Conservation (phyloP, 2,888 invertebrate genomes). For the Apotomis betuletana region DNA sequence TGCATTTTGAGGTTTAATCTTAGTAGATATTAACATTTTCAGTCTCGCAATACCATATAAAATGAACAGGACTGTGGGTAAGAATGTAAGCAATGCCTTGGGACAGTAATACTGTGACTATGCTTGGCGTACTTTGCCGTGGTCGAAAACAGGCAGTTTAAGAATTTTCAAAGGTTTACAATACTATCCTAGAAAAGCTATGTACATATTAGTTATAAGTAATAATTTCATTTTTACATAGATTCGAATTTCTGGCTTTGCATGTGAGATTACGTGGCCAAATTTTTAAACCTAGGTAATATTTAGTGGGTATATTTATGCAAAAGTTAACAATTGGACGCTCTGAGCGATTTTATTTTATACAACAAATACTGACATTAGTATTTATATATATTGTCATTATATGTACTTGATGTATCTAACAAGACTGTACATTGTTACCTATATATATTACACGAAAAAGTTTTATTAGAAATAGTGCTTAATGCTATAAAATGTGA, state of each 20-base stretch:
- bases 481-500: not conserved
- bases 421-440: constrained; percentile 14
- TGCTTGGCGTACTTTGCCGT: not conserved
- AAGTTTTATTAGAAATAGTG: constrained; percentile 1
- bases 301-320: constrained; percentile 26
- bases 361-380: constrained; percentile 30
- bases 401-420: constrained; percentile 36
- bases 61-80: too few species aligned
- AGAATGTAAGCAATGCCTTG: too few species aligned
- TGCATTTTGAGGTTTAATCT: too few species aligned
- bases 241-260: constrained; percentile 26
- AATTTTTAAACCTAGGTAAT: constrained; percentile 16
- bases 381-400: constrained; percentile 41
- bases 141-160: not conserved
- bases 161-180: not conserved
- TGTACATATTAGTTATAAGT: constrained; percentile 34
- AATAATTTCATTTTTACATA: constrained; percentile 20
- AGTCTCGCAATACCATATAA: too few species aligned
- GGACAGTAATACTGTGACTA: not conserved
- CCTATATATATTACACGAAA: constrained; percentile 20
- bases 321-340: constrained; percentile 41
- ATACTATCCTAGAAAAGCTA: constrained; percentile 41
- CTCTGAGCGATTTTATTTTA: constrained; percentile 37
- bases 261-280: constrained; percentile 24
- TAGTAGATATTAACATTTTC: too few species aligned